Base-by-base conservation (phyloP, 2,113 vertebrate species). In the Marcusenius ussheri region DNA sequence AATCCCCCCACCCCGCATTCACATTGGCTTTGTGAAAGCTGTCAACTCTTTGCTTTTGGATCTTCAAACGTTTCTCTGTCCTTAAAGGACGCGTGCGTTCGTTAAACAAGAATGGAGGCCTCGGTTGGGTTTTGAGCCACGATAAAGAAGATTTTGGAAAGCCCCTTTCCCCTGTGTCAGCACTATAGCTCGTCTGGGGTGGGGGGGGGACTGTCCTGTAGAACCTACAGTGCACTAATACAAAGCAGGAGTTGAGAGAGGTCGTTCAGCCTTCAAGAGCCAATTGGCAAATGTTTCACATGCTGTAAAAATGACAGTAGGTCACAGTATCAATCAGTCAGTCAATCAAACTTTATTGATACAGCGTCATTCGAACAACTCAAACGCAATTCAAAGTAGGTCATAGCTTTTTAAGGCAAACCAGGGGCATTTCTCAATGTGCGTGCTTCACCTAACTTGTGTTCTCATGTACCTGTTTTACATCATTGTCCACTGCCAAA, bases 71-170 rank as follows among this genome's bases (percentile, higher is more conserved):
- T 53, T 88, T 74, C 89, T 88, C 15, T 27, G 47, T 45, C 70
- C 86, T 88, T 53, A 87, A 84, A 90, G 89, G 58, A 77, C 51
- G 58, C 46, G 51, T 56, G 53, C 39, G 87, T 88, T 62, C 5
- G 58, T 89, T 84, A 84, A 24, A 84, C 50, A 24, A 58, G 88
- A 83, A 46, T 13, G 50, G 50, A 27, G 89, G 31, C 11, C 51
- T 49, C 77, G 24, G 51, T 31, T 11, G 24, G 27, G 24, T 89
- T 84, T 62, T 84, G 87, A 27, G 56, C 53, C 51, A 46, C 24
- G n/a, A 56, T 89, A 53, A 83, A n/a, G 21, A 89, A 62, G 19
- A 24, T 47, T 70, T 31, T 70, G 62, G 80, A 39, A 89, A 89
- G 58, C 10, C 39, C 42, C 80, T 46, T 84, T 89, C 19, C 5